A percentile compares a stretch with the other conserved stretches of the same genome.
Evolutionary conservation across 2,888 invertebrate species (phyloP).

Genomic region (Cataglyphis rosenhaueri): DNA sequence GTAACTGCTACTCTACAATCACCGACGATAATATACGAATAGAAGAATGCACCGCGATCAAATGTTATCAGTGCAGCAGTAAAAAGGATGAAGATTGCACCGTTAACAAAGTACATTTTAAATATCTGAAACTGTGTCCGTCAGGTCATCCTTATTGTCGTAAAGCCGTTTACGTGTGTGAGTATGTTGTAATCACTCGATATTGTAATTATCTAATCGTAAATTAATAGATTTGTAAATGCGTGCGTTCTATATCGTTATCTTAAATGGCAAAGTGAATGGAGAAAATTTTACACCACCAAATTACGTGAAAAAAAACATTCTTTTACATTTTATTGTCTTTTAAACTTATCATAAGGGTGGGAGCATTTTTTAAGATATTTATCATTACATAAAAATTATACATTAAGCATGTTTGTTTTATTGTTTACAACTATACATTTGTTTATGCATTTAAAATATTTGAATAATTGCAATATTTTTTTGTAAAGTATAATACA

Average conservation of each 20-base stretch:
- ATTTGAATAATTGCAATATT: no score
- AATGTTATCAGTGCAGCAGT: constrained; percentile 79
- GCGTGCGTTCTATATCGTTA: neutral
- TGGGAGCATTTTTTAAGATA: no score
- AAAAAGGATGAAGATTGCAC: constrained; percentile 70
- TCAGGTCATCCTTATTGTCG: constrained; percentile 74
- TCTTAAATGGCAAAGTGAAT: neutral
- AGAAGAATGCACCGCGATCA: constrained; percentile 72
- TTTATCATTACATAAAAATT: no score
- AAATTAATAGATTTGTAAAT: neutral
- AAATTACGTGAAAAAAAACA: no score
- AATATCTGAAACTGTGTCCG: constrained; percentile 73
- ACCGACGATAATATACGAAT: neutral
- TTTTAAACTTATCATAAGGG: neutral
- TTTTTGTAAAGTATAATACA: no score
- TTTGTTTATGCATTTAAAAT: no score
- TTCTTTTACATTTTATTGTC: no score
- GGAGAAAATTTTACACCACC: no score
- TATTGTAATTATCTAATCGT: neutral
- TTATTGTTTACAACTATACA: no score
- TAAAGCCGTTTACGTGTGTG: constrained; percentile 74
- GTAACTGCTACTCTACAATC: neutral
- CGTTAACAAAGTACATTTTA: constrained; percentile 61
- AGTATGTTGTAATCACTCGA: constrained; percentile 48
- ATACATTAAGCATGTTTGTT: no score